Percentiles rank a stretch among this genome's conserved stretches.
Conservation (phyloP, 2,113 vertebrate genomes). For the Chaenocephalus aceratus region DNA sequence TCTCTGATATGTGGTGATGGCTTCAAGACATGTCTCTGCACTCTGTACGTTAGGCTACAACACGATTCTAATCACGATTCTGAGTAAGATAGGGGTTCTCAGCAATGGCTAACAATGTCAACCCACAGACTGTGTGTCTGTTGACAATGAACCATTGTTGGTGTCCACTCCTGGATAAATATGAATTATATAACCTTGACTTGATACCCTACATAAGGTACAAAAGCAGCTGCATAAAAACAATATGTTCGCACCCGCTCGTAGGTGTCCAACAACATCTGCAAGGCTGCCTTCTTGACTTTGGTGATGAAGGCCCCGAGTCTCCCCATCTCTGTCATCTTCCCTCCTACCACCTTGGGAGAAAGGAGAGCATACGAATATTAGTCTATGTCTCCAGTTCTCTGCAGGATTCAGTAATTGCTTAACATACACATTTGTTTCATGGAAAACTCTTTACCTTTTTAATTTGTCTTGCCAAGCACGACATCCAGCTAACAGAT, state of each 20-base stretch:
- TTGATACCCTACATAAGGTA: background rate
- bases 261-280: slow-evolving; percentile 95
- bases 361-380: background rate
- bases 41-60: too few relatives aligned
- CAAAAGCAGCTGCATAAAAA: background rate
- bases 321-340: slow-evolving; percentile 95
- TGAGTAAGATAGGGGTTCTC: background rate
- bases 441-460: too few relatives aligned
- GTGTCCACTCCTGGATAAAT: background rate
- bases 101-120: background rate
- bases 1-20: too few relatives aligned
- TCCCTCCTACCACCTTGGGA: slow-evolving; percentile 94
- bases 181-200: background rate
- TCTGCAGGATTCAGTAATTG: too few relatives aligned
- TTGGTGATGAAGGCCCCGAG: slow-evolving; percentile 99
- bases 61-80: background rate
- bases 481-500: too few relatives aligned
- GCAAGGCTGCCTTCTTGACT: slow-evolving; percentile 99
- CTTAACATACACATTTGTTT: too few relatives aligned
- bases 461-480: too few relatives aligned
- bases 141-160: background rate
- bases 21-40: too few relatives aligned
- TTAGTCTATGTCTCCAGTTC: too few relatives aligned
- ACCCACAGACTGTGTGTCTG: background rate
- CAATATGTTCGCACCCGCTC: slow-evolving; percentile 87